Percentiles rank a stretch among this genome's conserved stretches.
These are phyloP conservation scores for Lysandra bellargus DNA, from an alignment of 2,888 invertebrate species.

Conservation along the genomic window DNA sequence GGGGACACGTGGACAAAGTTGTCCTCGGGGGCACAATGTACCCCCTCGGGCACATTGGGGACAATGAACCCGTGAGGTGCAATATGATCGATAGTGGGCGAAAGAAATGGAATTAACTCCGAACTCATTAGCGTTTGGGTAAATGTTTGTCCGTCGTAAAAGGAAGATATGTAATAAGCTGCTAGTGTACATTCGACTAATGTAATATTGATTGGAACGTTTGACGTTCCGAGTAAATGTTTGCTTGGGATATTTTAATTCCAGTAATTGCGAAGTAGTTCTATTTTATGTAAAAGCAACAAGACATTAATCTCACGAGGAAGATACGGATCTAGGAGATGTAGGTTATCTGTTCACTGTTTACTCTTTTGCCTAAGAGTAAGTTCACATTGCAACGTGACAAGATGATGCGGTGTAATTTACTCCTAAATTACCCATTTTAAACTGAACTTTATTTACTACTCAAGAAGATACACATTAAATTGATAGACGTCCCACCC, in stretches of 20 bases:
- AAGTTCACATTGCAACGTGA: too few species aligned
- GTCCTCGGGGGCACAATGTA: neutral
- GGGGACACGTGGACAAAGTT: constrained; percentile 19
- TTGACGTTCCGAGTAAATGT: neutral
- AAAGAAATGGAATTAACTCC: constrained; percentile 3
- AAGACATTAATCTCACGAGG: too few species aligned
- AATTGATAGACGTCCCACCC: too few species aligned
- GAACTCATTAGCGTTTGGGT: constrained; percentile 9
- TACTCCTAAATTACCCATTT: too few species aligned
- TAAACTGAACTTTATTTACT: too few species aligned
- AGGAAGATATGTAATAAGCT: neutral
- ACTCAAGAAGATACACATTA: too few species aligned
- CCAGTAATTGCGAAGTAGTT: neutral
- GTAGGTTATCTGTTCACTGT: too few species aligned
- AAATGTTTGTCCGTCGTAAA: neutral
- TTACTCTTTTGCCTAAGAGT: too few species aligned
- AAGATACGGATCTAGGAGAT: too few species aligned
- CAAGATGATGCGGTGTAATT: too few species aligned
- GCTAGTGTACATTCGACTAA: neutral
- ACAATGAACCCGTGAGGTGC: constrained; percentile 15
- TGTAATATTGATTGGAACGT: neutral
- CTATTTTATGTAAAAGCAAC: too few species aligned
- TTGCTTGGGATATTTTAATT: neutral
- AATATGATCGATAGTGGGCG: constrained; percentile 1
- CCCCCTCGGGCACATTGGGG: neutral